Conservation (phyloP, 2,797 vertebrate genomes). For the Mycteria americana region DNA sequence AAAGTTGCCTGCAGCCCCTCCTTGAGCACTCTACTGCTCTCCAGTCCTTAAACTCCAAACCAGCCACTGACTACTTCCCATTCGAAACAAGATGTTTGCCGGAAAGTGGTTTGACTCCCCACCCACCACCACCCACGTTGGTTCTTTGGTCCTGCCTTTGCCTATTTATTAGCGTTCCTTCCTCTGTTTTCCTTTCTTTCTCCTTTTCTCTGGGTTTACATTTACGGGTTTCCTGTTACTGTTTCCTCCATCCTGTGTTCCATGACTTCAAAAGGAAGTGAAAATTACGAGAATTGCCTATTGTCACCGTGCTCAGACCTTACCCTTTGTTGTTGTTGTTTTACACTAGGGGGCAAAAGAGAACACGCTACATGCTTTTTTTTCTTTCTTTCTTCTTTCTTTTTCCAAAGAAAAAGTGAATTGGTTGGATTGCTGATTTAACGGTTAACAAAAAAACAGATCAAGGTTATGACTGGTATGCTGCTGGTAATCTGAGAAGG, state of each 20-base stretch:
- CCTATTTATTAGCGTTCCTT: not conserved
- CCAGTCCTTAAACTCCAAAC: not conserved
- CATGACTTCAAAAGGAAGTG: not conserved
- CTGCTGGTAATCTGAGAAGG: not conserved
- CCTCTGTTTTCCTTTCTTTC: not conserved
- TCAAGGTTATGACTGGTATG: not conserved
- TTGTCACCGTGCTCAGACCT: not conserved
- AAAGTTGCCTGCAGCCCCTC: not conserved
- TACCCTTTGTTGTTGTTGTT: not conserved
- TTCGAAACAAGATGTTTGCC: not conserved
- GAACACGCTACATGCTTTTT: not conserved
- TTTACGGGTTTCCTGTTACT: not conserved
- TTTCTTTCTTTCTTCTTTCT: not conserved
- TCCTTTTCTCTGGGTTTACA: not conserved
- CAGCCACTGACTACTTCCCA: not conserved
- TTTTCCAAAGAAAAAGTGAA: not conserved
- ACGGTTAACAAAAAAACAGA: not conserved
- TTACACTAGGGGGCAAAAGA: not conserved
- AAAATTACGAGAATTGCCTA: not conserved
- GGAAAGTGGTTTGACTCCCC: fast-evolving
- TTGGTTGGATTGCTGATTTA: not conserved
- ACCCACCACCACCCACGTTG: fast-evolving
- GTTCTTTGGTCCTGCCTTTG: not conserved
- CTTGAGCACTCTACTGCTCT: not conserved
- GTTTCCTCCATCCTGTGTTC: not conserved